Conservation (phyloP, 2,113 vertebrate genomes). For the Motacilla alba region DNA sequence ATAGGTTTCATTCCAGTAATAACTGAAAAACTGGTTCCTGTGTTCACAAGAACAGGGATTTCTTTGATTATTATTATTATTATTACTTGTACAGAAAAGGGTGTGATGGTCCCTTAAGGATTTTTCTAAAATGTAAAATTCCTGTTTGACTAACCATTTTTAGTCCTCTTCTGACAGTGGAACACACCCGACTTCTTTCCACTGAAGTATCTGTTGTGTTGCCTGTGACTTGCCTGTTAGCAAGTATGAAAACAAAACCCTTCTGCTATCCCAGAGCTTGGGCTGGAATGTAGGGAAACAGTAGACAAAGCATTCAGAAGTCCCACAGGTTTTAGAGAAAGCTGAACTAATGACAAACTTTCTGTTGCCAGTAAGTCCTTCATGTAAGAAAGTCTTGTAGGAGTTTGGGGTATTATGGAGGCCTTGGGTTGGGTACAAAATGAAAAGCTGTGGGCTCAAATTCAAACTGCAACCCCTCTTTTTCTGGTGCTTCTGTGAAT, state of each 20-base stretch:
- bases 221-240: neutral
- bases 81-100: neutral
- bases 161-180: neutral
- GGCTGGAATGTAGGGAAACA: neutral
- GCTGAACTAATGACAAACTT: neutral
- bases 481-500: neutral
- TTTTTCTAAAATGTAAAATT: neutral
- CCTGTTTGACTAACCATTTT: neutral
- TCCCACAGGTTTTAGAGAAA: neutral
- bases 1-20: neutral
- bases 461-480: neutral
- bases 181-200: neutral
- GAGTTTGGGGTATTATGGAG: neutral
- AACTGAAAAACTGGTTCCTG: neutral
- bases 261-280: neutral
- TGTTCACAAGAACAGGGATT: neutral
- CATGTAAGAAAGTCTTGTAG: neutral
- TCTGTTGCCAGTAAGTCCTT: neutral
- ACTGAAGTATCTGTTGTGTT: neutral
- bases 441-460: neutral
- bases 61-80: neutral
- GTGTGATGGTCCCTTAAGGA: neutral
- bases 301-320: neutral
- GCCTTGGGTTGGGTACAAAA: neutral
- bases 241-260: neutral